These are phyloP conservation scores for Drosophila tani DNA, from an alignment of 1,140 invertebrate species.

Conservation along the genomic window DNA sequence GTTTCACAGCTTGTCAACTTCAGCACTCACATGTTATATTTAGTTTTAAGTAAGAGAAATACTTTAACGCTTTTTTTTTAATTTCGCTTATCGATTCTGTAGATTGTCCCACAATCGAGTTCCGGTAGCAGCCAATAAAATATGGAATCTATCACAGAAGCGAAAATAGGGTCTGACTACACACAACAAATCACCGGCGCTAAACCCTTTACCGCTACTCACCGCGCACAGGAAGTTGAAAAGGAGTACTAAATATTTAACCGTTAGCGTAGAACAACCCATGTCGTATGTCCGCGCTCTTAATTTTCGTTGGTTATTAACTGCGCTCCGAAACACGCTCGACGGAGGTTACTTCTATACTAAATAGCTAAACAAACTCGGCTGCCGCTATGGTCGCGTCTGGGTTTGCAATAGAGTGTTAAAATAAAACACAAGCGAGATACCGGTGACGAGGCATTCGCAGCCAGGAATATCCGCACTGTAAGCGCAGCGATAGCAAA, in stretches of 20 bases:
- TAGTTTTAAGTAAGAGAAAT: too few species aligned
- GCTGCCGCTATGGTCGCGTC: conserved; percentile 10
- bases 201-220: conserved; percentile 35
- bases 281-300: conserved; percentile 34
- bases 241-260: conserved; percentile 68
- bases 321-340: conserved; percentile 8
- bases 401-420: conserved; percentile 18
- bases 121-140: neutral
- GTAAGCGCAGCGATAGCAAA: neutral
- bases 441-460: neutral
- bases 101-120: neutral
- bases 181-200: neutral
- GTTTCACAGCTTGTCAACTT: too few species aligned
- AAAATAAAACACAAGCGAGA: conserved; percentile 10
- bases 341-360: conserved; percentile 15
- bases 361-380: conserved; percentile 27
- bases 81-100: neutral
- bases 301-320: conserved; percentile 1
- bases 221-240: conserved; percentile 70
- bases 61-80: neutral
- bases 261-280: conserved; percentile 66
- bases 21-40: too few species aligned
- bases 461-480: neutral
- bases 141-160: neutral
- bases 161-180: conserved; percentile 2